Percentiles rank a stretch among this genome's conserved stretches.
Evolutionary conservation across 1,140 invertebrate species (phyloP).

Genomic region (Brachystomella parvula): DNA sequence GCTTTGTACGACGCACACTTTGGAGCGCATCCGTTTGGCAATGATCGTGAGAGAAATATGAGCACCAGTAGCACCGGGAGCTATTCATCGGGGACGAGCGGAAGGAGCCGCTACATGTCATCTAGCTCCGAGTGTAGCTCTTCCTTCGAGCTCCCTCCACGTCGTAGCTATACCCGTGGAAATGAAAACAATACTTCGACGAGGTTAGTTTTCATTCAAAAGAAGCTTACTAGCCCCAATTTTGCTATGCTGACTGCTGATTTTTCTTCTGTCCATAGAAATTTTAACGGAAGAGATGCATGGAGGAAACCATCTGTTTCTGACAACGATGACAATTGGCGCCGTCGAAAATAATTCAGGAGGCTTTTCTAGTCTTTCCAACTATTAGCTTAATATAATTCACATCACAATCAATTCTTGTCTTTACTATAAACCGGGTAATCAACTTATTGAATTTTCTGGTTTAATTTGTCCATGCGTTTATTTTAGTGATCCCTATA

Average conservation of each 20-base stretch:
- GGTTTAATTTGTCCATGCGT: too few relatives aligned
- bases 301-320: not conserved
- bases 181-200: too few relatives aligned
- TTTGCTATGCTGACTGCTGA: not conserved
- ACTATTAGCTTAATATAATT: not conserved
- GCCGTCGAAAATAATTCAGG: not conserved
- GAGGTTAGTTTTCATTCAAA: too few relatives aligned
- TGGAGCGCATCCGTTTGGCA: not conserved
- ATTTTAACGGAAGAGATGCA: not conserved
- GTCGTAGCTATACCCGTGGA: not conserved
- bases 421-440: not conserved
- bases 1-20: not conserved
- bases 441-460: not conserved
- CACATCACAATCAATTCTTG: not conserved
- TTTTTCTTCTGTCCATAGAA: not conserved
- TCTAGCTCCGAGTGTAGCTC: too few relatives aligned
- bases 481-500: too few relatives aligned
- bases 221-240: not conserved
- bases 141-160: not conserved
- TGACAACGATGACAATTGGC: not conserved
- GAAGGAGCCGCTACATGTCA: too few relatives aligned
- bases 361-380: not conserved
- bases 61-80: not conserved
- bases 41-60: not conserved
- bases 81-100: not conserved